These are phyloP conservation scores for Mesorhabditis belari DNA, from an alignment of 2,888 invertebrate genomes.

Conservation along the genomic window DNA sequence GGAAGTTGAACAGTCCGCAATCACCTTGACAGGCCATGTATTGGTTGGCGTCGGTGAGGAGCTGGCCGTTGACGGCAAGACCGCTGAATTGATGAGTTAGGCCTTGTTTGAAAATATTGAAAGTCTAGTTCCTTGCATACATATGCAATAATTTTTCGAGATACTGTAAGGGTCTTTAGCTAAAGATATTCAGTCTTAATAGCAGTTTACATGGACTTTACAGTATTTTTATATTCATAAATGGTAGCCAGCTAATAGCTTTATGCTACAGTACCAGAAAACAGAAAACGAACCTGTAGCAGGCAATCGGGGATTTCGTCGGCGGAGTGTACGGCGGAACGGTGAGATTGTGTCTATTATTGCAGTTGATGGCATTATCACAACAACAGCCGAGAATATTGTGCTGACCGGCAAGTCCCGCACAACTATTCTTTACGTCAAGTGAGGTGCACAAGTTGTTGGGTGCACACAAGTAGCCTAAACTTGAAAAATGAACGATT, in stretches of 20 bases:
- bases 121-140: too few species aligned
- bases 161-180: not conserved
- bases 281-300: not conserved
- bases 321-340: not conserved
- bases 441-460: not conserved
- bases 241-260: too few species aligned
- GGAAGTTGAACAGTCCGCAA: not conserved
- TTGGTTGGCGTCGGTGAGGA: not conserved
- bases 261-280: too few species aligned
- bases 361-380: not conserved
- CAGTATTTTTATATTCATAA: too few species aligned
- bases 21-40: not conserved
- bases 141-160: not conserved
- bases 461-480: not conserved
- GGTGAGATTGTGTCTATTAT: not conserved
- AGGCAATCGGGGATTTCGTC: not conserved
- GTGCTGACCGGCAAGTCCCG: not conserved
- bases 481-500: too few species aligned
- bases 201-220: too few species aligned
- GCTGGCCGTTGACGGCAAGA: not conserved
- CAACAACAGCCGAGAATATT: not conserved
- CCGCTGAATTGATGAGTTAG: not conserved
- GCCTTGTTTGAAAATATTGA: constrained; percentile 20
- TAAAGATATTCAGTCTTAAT: too few species aligned
- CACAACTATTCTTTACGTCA: not conserved